Percentiles rank a stretch among this genome's conserved stretches.
These are phyloP conservation scores for Drosophila sproati DNA, from an alignment of 1,140 invertebrate genomes.

Conservation along the genomic window DNA sequence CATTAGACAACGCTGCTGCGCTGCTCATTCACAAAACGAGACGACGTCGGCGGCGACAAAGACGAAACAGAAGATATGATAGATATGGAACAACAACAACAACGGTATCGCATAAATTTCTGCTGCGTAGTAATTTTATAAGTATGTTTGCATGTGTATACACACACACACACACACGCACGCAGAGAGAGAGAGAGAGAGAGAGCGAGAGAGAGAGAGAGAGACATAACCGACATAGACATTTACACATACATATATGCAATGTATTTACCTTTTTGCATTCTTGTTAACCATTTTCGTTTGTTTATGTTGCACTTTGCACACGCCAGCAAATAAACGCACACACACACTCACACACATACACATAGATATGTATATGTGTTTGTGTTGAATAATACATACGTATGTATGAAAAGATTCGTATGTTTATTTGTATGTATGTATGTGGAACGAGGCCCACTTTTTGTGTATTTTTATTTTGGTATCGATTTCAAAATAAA, in stretches of 20 bases:
- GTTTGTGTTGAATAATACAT: conserved; percentile 25
- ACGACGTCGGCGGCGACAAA: conserved; percentile 59
- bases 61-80: conserved; percentile 69
- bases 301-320: conserved; percentile 57
- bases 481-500: conserved; percentile 81
- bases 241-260: conserved; percentile 4
- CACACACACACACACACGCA: background rate
- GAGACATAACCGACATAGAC: conserved; percentile 19
- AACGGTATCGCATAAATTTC: conserved; percentile 78
- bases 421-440: conserved; percentile 34
- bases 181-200: too few species aligned
- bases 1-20: conserved; percentile 37
- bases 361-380: conserved; percentile 11
- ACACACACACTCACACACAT: conserved; percentile 24
- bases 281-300: conserved; percentile 48
- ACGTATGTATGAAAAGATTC: conserved; percentile 13
- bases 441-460: conserved; percentile 40
- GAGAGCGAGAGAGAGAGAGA: too few species aligned
- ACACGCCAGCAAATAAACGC: conserved; percentile 25
- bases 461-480: conserved; percentile 68
- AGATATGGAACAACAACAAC: conserved; percentile 75
- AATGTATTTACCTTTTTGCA: conserved; percentile 56
- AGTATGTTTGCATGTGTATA: conserved; percentile 61
- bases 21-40: conserved; percentile 75
- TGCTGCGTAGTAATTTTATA: conserved; percentile 81